Conservation (phyloP, 2,888 invertebrate genomes). For the Sclerodermus sp. region DNA sequence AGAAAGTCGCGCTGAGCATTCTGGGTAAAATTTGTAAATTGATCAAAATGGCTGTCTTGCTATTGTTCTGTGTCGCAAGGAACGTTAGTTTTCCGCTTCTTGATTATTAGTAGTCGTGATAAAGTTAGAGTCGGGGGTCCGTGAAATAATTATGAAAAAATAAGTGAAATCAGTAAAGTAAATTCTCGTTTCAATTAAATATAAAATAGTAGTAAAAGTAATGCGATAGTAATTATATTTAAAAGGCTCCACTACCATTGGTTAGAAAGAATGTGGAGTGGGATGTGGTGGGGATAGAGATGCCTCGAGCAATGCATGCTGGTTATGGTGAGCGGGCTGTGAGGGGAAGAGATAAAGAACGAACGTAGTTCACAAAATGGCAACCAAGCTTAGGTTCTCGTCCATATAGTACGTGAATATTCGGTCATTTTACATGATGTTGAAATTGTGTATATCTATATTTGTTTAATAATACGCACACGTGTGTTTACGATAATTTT, state of each 20-base stretch:
- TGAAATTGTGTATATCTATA: conserved; percentile 30
- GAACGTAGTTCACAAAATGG: conserved; percentile 55
- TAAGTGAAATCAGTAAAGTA: no score
- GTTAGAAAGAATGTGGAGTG: background rate
- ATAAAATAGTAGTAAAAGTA: background rate
- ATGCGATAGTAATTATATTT: background rate
- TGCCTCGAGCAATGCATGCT: conserved; percentile 45
- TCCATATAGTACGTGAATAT: conserved; percentile 53
- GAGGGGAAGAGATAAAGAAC: conserved; percentile 39
- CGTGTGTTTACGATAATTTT: conserved; percentile 24
- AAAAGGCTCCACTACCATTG: background rate
- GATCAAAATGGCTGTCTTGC: conserved; percentile 41
- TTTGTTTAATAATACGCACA: conserved; percentile 34
- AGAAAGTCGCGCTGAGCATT: conserved; percentile 32
- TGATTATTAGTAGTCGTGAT: no score
- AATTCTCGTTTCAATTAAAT: no score
- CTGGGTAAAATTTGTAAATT: conserved; percentile 41
- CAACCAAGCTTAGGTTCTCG: conserved; percentile 48
- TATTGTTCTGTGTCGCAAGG: background rate
- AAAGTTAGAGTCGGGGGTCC: no score
- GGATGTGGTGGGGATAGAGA: conserved; percentile 5
- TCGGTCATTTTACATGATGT: conserved; percentile 48
- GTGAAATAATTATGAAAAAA: no score
- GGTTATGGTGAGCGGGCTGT: conserved; percentile 24
- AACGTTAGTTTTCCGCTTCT: background rate